phyloP scores from a whole-genome alignment of 2,113 vertebrate genomes.

The Protobothrops mucrosquamatus region DNA sequence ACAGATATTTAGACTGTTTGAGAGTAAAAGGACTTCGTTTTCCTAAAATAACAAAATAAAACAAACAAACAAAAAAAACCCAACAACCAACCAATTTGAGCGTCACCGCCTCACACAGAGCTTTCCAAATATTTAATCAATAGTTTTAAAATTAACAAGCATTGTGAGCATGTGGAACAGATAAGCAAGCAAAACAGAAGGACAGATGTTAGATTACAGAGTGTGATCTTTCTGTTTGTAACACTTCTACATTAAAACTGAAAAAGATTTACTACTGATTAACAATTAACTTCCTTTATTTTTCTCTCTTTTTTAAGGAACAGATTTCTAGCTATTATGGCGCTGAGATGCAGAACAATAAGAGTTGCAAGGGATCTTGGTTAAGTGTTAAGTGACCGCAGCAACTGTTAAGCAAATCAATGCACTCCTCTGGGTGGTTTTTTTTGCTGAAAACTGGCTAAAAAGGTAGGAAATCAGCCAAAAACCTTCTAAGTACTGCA shows the following conservation, averaged over 20 bases:
- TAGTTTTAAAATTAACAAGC: not conserved
- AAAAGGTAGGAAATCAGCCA: not conserved
- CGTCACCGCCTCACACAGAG: not conserved
- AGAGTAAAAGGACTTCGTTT: slow-evolving; percentile 67
- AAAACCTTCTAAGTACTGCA: not conserved
- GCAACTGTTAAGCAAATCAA: not conserved
- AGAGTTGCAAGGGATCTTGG: not conserved
- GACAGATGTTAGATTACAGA: not conserved
- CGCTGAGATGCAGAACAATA: not conserved
- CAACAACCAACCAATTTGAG: not conserved
- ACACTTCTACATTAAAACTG: not conserved
- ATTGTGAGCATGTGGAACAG: not conserved
- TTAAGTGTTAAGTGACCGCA: not conserved
- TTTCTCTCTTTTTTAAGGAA: too few relatives aligned
- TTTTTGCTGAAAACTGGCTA: not conserved
- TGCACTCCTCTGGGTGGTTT: not conserved
- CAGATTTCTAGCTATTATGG: not conserved
- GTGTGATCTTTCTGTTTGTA: not conserved
- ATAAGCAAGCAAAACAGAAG: not conserved
- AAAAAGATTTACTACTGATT: not conserved
- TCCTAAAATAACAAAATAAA: slow-evolving; percentile 60
- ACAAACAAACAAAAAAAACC: not conserved
- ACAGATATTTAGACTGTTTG: slow-evolving; percentile 74
- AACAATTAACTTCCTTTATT: not conserved
- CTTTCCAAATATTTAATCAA: not conserved